Evolutionary conservation across 1,140 invertebrate genomes (phyloP).

Genomic region (Phthorimaea operculella): DNA sequence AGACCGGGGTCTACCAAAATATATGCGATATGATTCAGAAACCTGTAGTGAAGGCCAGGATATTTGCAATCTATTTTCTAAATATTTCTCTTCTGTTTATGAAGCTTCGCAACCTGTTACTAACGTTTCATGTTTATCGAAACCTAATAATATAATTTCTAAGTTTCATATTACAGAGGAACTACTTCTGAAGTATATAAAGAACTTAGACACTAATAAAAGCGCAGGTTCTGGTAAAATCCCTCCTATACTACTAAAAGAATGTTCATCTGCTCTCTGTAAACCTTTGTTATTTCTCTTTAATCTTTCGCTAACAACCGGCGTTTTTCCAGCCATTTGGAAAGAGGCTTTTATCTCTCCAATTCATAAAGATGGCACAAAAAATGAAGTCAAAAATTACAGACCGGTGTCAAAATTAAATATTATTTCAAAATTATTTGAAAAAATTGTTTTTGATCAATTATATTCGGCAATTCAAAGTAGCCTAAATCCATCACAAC

Average conservation of each 20-base stretch:
- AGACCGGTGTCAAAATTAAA: constrained; percentile 14
- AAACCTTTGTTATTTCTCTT: background rate
- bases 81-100: background rate
- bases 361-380: constrained; percentile 10
- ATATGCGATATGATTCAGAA: background rate
- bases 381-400: constrained; percentile 7
- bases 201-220: background rate
- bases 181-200: background rate
- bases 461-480: constrained; percentile 6
- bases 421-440: constrained; percentile 11
- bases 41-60: background rate
- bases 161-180: background rate
- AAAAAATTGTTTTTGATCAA: constrained; percentile 9
- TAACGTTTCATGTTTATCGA: background rate
- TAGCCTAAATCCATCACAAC: constrained; percentile 6
- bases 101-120: background rate
- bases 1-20: background rate
- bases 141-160: background rate
- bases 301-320: background rate
- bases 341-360: constrained; percentile 9
- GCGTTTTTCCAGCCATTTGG: constrained; percentile 12
- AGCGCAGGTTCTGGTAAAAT: background rate
- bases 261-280: background rate
- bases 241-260: background rate
- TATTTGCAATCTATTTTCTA: background rate